Conservation (phyloP, 2,113 vertebrate genomes). For the Trogon surrucura region DNA sequence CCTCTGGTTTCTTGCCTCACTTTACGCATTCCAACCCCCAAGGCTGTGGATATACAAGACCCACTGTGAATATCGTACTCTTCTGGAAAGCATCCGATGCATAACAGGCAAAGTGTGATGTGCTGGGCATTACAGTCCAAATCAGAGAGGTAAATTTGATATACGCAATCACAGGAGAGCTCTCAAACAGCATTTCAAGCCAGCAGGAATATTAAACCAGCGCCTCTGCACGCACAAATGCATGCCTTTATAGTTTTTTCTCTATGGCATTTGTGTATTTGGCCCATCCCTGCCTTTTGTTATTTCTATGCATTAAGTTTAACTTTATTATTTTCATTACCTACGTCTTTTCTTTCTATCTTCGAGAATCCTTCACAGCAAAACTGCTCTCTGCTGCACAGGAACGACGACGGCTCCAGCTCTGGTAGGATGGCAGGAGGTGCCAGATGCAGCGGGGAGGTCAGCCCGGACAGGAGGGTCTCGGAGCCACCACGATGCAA, state of each 20-base stretch:
- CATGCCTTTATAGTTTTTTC: not conserved
- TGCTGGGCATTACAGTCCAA: not conserved
- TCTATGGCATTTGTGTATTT: not conserved
- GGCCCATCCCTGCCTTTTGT: not conserved
- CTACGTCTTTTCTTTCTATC: not conserved
- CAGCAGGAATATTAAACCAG: not conserved
- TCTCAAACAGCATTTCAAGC: not conserved
- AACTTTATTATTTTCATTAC: not conserved
- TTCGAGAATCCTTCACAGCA: not conserved
- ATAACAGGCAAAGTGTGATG: not conserved
- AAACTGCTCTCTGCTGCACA: fast-evolving
- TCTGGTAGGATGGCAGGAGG: fast-evolving
- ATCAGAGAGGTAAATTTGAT: not conserved
- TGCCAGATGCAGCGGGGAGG: not conserved
- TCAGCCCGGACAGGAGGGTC: no score
- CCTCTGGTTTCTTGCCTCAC: not conserved
- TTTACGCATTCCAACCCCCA: not conserved
- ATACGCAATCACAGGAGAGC: not conserved
- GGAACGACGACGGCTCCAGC: not conserved
- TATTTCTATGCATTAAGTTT: not conserved
- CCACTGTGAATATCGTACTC: not conserved
- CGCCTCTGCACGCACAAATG: not conserved
- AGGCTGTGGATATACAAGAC: no score
- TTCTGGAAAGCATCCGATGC: not conserved
- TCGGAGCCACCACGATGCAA: not conserved